A percentile compares a stretch with the other conserved stretches of the same genome.
These are phyloP conservation scores for Alligator sinensis DNA, from an alignment of 2,113 vertebrate species.

Conservation along the genomic window DNA sequence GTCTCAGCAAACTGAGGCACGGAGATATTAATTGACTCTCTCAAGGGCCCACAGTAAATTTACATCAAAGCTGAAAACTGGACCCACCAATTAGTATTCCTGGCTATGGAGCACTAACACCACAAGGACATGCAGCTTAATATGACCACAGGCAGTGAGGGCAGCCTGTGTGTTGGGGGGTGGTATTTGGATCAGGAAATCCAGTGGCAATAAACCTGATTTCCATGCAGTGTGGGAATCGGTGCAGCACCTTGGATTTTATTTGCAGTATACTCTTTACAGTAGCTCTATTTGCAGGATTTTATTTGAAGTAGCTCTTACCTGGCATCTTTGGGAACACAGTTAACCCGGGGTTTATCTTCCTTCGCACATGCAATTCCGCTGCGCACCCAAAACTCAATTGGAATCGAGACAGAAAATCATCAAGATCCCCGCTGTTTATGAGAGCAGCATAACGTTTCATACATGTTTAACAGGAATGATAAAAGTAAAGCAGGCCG, in stretches of 20 bases:
- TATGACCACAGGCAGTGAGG: background rate
- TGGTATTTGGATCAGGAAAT: background rate
- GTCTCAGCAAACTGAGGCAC: background rate
- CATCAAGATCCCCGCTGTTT: background rate
- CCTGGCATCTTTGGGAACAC: background rate
- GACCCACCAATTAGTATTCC: background rate
- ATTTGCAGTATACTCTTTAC: background rate
- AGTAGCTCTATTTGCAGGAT: background rate
- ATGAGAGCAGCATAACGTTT: background rate
- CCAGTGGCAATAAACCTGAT: background rate
- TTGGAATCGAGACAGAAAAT: background rate
- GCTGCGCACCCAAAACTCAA: background rate
- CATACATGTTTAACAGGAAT: background rate
- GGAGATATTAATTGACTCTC: background rate
- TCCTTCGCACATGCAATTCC: background rate
- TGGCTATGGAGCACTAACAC: accelerated
- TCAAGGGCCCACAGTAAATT: accelerated
- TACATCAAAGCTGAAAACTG: background rate
- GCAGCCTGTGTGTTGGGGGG: accelerated
- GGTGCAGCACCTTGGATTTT: accelerated
- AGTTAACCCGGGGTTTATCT: background rate
- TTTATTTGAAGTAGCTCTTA: background rate
- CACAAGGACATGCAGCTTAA: accelerated
- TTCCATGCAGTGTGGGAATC: accelerated
- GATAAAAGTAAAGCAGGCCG: background rate